These are phyloP conservation scores for Lithosia quadra DNA, from an alignment of 2,888 invertebrate genomes.

Conservation along the genomic window DNA sequence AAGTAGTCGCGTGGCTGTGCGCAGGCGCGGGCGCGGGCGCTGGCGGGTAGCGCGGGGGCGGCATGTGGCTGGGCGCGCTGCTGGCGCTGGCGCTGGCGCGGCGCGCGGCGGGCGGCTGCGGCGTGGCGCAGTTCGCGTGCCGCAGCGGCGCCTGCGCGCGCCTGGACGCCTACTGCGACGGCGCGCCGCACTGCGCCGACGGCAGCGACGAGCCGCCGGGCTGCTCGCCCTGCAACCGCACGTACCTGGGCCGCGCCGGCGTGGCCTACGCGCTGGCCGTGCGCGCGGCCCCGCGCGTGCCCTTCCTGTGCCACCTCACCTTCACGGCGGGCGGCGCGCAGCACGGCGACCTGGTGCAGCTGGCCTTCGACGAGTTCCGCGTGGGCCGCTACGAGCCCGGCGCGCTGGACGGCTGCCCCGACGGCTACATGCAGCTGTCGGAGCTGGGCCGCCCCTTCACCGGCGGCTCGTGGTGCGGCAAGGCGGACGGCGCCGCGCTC, in stretches of 20 bases:
- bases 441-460: constrained; percentile 95
- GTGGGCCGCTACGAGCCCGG: constrained; percentile 93
- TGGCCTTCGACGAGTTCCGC: constrained; percentile 95
- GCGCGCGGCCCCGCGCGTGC: constrained; percentile 91
- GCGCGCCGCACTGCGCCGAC: constrained; percentile 94
- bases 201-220: constrained; percentile 93
- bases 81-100: constrained; percentile 54
- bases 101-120: constrained; percentile 73
- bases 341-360: constrained; percentile 96
- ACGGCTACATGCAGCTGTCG: constrained; percentile 95
- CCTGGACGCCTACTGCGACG: constrained; percentile 95
- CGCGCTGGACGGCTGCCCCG: constrained; percentile 92
- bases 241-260: constrained; percentile 95
- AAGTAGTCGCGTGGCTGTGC: no score
- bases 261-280: constrained; percentile 93
- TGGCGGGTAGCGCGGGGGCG: no score
- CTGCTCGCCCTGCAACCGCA: constrained; percentile 91
- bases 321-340: constrained; percentile 96
- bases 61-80: constrained; percentile 32
- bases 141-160: constrained; percentile 92
- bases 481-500: constrained; percentile 92
- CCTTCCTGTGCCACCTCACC: constrained; percentile 96
- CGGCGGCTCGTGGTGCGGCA: constrained; percentile 96
- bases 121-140: constrained; percentile 74
- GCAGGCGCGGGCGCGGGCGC: no score